These are phyloP conservation scores for Sebastes steindachneri DNA, from an alignment of 2,797 vertebrate genomes.

Conservation along the genomic window DNA sequence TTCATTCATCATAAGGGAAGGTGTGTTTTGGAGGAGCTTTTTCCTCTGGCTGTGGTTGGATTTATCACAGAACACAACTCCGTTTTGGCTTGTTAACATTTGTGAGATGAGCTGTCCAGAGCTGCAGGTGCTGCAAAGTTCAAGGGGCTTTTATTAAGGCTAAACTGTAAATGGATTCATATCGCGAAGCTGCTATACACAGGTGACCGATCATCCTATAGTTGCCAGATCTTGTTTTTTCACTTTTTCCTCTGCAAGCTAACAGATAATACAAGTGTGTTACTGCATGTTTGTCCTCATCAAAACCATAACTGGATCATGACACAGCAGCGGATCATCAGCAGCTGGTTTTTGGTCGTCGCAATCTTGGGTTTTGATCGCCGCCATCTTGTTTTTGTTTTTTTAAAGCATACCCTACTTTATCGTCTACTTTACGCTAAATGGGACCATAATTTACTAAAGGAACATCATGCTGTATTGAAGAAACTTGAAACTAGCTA, in stretches of 20 bases:
- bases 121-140: slow-evolving; percentile 41
- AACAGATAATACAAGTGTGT: neutral
- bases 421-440: too few species aligned
- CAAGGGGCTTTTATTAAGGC: slow-evolving; percentile 51
- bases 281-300: neutral
- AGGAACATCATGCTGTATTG: too few species aligned
- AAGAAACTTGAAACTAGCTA: too few species aligned
- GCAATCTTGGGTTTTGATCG: too few species aligned
- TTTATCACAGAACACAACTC: slow-evolving; percentile 47
- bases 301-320: neutral
- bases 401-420: too few species aligned
- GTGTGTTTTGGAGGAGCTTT: slow-evolving; percentile 45
- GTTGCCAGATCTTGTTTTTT: neutral
- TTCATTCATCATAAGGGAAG: slow-evolving; percentile 64
- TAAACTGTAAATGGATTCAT: slow-evolving; percentile 56
- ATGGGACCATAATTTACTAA: too few species aligned
- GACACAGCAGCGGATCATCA: neutral
- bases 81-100: slow-evolving; percentile 52
- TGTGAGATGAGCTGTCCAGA: slow-evolving; percentile 34
- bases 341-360: too few species aligned
- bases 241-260: neutral
- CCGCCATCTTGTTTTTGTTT: too few species aligned
- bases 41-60: slow-evolving; percentile 37
- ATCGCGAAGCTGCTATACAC: neutral
- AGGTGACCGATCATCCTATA: slow-evolving; percentile 21